A percentile compares a stretch with the other conserved stretches of the same genome.
These are phyloP conservation scores for Subacronicta megacephala DNA, from an alignment of 2,888 invertebrate species.

Conservation along the genomic window DNA sequence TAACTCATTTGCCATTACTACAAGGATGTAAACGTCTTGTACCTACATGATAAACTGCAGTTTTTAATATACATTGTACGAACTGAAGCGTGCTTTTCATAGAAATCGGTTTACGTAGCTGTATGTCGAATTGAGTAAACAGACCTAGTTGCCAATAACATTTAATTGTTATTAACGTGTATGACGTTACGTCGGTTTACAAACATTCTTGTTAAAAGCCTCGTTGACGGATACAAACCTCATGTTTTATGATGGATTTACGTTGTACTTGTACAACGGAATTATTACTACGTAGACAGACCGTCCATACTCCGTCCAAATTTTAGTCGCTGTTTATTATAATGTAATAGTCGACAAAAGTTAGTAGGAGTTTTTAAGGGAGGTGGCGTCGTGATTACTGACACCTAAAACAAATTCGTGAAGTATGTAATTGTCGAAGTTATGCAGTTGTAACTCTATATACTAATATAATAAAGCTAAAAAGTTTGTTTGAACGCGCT, in stretches of 20 bases:
- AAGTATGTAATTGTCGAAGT: too few species aligned
- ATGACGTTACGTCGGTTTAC: conserved; percentile 18
- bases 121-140: conserved; percentile 34
- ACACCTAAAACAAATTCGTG: too few species aligned
- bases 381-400: too few species aligned
- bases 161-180: conserved; percentile 33
- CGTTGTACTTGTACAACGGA: not conserved
- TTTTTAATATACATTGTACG: conserved; percentile 20
- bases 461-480: too few species aligned
- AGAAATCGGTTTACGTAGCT: conserved; percentile 32
- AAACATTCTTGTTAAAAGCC: conserved; percentile 15
- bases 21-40: conserved; percentile 30
- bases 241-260: conserved; percentile 7
- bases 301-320: too few species aligned
- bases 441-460: too few species aligned
- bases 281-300: too few species aligned
- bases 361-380: too few species aligned
- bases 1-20: conserved; percentile 37
- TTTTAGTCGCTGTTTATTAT: too few species aligned
- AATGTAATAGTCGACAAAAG: too few species aligned
- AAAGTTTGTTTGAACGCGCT: too few species aligned
- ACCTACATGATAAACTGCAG: conserved; percentile 29
- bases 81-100: conserved; percentile 11
- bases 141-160: conserved; percentile 24
- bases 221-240: conserved; percentile 10